Evolutionary conservation across 1,140 invertebrate species (phyloP).

Genomic region (Manduca sexta): DNA sequence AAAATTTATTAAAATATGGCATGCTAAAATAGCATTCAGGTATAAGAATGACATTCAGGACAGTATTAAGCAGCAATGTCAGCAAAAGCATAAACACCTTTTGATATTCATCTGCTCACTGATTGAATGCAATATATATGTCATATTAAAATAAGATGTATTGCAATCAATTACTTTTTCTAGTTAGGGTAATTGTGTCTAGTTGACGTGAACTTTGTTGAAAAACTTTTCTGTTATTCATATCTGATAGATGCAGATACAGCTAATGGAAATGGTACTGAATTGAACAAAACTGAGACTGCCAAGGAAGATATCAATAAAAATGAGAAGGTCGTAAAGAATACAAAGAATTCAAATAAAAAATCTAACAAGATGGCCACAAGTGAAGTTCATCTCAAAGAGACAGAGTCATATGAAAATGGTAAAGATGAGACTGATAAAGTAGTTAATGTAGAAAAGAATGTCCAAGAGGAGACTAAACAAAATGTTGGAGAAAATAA

Average conservation of each 20-base stretch:
- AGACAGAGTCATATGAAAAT: conserved; percentile 55
- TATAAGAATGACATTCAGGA: too few relatives aligned
- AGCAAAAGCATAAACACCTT: too few relatives aligned
- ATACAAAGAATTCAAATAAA: conserved; percentile 52
- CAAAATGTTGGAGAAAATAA: neutral
- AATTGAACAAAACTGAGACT: conserved; percentile 41
- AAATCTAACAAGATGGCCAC: conserved; percentile 46
- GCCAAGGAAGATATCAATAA: conserved; percentile 56
- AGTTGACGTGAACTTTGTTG: too few relatives aligned
- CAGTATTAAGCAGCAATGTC: too few relatives aligned
- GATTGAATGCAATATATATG: too few relatives aligned
- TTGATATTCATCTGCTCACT: too few relatives aligned
- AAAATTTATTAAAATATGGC: too few relatives aligned
- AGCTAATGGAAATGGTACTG: conserved; percentile 55
- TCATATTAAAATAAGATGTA: too few relatives aligned
- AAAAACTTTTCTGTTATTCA: neutral
- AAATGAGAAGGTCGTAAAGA: conserved; percentile 60
- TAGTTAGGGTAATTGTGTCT: too few relatives aligned
- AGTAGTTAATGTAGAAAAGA: conserved; percentile 46
- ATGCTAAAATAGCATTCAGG: too few relatives aligned
- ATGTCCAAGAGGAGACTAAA: conserved; percentile 1
- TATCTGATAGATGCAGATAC: conserved; percentile 41
- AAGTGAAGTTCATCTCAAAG: conserved; percentile 39
- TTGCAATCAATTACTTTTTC: too few relatives aligned
- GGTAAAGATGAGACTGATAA: conserved; percentile 68